These are phyloP conservation scores for Phocoena phocoena DNA, from an alignment of 2,113 vertebrate genomes.

Conservation along the genomic window DNA sequence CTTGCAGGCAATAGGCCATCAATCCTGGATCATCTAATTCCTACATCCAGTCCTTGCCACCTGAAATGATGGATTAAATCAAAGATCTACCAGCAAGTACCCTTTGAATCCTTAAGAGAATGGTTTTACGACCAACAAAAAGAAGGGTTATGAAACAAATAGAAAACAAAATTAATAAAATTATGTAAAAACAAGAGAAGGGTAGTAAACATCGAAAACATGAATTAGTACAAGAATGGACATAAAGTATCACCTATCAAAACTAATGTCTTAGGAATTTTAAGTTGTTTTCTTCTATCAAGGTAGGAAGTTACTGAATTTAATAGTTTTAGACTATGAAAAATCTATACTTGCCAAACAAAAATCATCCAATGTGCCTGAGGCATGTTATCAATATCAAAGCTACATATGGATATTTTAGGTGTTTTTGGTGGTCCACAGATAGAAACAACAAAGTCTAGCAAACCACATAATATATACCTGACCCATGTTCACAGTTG, in stretches of 20 bases:
- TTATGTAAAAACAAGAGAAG: not conserved
- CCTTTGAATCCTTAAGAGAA: not conserved
- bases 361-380: not conserved
- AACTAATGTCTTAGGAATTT: not conserved
- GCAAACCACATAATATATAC: constrained; percentile 69
- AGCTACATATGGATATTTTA: not conserved
- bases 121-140: not conserved
- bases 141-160: not conserved
- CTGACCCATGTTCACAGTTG: constrained; percentile 89
- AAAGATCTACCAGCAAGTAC: not conserved
- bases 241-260: not conserved
- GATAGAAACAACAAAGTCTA: not conserved
- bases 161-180: constrained; percentile 17
- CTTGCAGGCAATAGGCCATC: not conserved
- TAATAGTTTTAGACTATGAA: not conserved
- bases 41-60: not conserved
- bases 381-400: not conserved
- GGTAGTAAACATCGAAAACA: not conserved
- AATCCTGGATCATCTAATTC: not conserved
- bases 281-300: constrained; percentile 37
- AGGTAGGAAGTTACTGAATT: constrained; percentile 16
- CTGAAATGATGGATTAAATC: not conserved
- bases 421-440: not conserved
- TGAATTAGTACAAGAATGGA: not conserved
- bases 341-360: not conserved